Percentiles rank a stretch among this genome's conserved stretches.
phyloP scores from a whole-genome alignment of 2,113 vertebrate species.

The Etia nguti region DNA sequence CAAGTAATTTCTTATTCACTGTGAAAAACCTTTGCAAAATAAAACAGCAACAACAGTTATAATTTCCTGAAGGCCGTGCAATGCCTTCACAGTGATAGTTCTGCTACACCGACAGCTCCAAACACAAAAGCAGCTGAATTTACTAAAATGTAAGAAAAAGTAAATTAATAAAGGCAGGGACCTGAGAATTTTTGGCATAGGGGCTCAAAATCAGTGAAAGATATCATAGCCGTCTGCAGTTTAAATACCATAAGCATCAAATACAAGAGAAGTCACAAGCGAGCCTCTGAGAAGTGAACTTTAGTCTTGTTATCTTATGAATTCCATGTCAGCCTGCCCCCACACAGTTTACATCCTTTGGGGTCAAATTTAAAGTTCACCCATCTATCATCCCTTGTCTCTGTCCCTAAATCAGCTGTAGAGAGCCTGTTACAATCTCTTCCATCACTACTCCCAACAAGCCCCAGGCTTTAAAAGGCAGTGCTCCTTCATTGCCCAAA shows the following conservation, averaged over 20 bases:
- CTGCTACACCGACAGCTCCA: not conserved
- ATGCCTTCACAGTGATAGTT: not conserved
- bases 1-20: not conserved
- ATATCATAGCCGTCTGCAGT: not conserved
- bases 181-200: not conserved
- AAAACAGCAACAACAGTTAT: not conserved
- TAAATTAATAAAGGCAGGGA: not conserved
- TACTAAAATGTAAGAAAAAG: not conserved
- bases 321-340: not conserved
- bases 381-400: slow-evolving; percentile 29
- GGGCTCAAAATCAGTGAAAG: not conserved
- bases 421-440: slow-evolving; percentile 16
- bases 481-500: slow-evolving; percentile 28
- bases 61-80: not conserved
- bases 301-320: slow-evolving; percentile 2
- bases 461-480: slow-evolving; percentile 22
- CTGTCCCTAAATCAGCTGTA: slow-evolving; percentile 11
- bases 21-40: not conserved
- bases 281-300: slow-evolving; percentile 14
- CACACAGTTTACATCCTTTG: slow-evolving; percentile 14
- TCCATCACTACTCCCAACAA: slow-evolving; percentile 32
- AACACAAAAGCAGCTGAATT: not conserved
- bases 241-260: not conserved
- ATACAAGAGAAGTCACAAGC: not conserved
- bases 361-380: slow-evolving; percentile 35